phyloP scores from a whole-genome alignment of 2,888 invertebrate species.

The Sisyra terminalis region DNA sequence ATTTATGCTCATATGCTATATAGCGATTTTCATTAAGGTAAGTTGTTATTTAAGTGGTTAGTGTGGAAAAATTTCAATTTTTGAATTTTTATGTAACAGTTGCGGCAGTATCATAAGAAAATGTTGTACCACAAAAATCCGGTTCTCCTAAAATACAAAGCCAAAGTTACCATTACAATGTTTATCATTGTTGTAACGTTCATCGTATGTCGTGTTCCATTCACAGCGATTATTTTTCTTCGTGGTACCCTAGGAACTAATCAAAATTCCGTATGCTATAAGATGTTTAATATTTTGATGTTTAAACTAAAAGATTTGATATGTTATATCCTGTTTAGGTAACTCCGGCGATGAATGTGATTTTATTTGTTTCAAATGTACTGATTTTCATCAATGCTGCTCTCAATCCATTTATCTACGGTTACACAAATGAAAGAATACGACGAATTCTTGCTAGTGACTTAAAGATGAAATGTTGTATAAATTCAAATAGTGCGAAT shows the following conservation, averaged over 20 bases:
- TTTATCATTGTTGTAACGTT: constrained; percentile 52
- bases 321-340: constrained; percentile 25
- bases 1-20: constrained; percentile 56
- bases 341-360: constrained; percentile 33
- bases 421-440: constrained; percentile 53
- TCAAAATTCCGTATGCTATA: neutral
- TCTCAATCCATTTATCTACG: constrained; percentile 62
- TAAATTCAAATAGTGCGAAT: no score
- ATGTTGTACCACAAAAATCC: constrained; percentile 44
- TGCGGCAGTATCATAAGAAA: constrained; percentile 47
- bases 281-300: no score
- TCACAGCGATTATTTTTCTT: constrained; percentile 52
- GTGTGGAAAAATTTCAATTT: neutral
- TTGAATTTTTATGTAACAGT: constrained; percentile 19
- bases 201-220: constrained; percentile 52
- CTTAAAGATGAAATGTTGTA: no score
- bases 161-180: constrained; percentile 50
- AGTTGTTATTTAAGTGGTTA: constrained; percentile 7
- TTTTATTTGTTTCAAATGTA: constrained; percentile 54
- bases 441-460: constrained; percentile 41
- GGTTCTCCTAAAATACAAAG: constrained; percentile 42
- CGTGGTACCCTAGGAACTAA: constrained; percentile 23
- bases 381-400: constrained; percentile 56
- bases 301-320: neutral
- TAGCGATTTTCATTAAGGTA: constrained; percentile 52